These are phyloP conservation scores for Scaptodrosophila lebanonensis DNA, from an alignment of 1,140 invertebrate genomes.

Conservation along the genomic window DNA sequence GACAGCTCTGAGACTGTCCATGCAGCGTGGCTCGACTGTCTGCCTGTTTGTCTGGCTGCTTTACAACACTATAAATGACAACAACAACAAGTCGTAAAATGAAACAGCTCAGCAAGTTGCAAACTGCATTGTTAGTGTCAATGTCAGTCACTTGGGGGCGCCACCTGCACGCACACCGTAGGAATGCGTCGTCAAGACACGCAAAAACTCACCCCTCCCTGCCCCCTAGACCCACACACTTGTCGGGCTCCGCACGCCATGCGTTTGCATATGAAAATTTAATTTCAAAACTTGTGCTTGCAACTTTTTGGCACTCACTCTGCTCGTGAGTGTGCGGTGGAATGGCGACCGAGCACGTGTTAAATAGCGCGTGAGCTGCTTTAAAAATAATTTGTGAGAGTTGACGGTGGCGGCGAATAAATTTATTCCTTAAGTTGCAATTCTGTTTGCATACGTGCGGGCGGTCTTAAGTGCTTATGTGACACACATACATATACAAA, in stretches of 20 bases:
- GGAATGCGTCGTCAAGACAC: too few relatives aligned
- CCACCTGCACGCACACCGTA: constrained; percentile 31
- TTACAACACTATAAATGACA: constrained; percentile 48
- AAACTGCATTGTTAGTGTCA: constrained; percentile 44
- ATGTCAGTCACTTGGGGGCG: constrained; percentile 46
- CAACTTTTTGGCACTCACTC: background rate
- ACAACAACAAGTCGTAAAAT: constrained; percentile 35
- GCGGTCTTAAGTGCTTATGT: too few relatives aligned
- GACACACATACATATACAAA: too few relatives aligned
- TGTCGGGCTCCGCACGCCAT: background rate
- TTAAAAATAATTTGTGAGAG: constrained; percentile 40
- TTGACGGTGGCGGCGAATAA: too few relatives aligned
- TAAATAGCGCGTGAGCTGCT: constrained; percentile 60
- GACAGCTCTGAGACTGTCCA: too few relatives aligned
- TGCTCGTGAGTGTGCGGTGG: background rate
- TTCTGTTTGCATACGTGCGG: too few relatives aligned
- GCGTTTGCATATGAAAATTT: constrained; percentile 61
- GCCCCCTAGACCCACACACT: background rate
- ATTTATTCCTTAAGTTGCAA: too few relatives aligned
- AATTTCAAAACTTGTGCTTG: constrained; percentile 56
- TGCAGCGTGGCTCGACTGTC: too few relatives aligned
- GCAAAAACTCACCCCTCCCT: too few relatives aligned
- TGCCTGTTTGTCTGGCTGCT: constrained; percentile 13
- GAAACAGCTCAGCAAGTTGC: constrained; percentile 40
- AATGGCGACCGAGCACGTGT: constrained; percentile 23